phyloP scores from a whole-genome alignment of 2,888 invertebrate species.

The Opisthograptis luteolata region DNA sequence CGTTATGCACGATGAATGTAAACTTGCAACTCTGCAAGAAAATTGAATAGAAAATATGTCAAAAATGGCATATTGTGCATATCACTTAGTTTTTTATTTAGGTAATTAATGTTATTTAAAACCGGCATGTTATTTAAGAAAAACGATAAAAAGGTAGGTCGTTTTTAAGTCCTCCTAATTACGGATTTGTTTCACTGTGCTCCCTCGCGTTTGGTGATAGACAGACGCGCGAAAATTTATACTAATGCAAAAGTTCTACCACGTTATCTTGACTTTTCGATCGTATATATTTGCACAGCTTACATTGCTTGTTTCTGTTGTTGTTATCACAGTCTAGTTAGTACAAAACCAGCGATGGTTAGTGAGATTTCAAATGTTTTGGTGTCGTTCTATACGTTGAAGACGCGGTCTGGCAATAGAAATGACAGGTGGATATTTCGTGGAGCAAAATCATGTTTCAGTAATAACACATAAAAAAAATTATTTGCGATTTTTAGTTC shows the following conservation, averaged over 20 bases:
- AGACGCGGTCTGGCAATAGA: slow-evolving; percentile 29
- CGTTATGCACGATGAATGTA: too few relatives aligned
- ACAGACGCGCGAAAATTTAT: slow-evolving; percentile 32
- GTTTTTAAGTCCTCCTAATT: too few relatives aligned
- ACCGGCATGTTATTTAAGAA: too few relatives aligned
- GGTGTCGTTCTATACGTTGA: not conserved
- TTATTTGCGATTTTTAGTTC: slow-evolving; percentile 2
- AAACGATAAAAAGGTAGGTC: too few relatives aligned
- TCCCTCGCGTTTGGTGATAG: slow-evolving; percentile 22
- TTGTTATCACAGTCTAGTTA: not conserved
- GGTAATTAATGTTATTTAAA: too few relatives aligned
- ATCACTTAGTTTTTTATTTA: too few relatives aligned
- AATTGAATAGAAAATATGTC: too few relatives aligned
- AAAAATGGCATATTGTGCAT: too few relatives aligned
- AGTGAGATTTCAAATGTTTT: not conserved
- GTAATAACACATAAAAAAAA: slow-evolving; percentile 27
- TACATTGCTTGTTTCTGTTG: slow-evolving; percentile 2
- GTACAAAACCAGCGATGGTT: slow-evolving; percentile 17
- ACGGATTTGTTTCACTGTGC: too few relatives aligned
- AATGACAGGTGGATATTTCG: slow-evolving; percentile 33
- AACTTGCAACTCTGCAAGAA: too few relatives aligned
- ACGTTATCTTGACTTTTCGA: not conserved
- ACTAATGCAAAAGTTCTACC: slow-evolving; percentile 32
- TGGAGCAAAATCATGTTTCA: slow-evolving; percentile 23
- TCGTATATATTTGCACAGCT: not conserved